Conservation (phyloP, 2,888 invertebrate species). For the Tipula confusa region DNA sequence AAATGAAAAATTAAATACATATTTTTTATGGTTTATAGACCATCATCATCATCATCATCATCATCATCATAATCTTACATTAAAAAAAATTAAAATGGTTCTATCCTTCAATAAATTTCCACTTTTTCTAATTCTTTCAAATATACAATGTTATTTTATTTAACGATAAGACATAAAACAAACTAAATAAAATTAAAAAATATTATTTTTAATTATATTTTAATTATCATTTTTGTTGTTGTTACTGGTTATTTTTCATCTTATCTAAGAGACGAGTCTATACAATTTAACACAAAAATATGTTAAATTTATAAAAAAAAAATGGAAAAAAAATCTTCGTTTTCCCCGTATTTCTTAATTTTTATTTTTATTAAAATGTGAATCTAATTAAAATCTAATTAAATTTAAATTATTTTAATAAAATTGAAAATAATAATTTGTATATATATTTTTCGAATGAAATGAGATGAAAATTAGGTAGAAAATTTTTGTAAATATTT, state of each 20-base stretch:
- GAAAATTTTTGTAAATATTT: not conserved
- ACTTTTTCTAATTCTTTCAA: not conserved
- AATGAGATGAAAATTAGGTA: constrained; percentile 9
- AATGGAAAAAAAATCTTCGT: not conserved
- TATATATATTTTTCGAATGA: not conserved
- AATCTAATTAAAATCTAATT: constrained; percentile 25
- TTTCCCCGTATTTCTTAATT: not conserved
- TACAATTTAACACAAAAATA: not conserved
- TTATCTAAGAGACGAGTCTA: not conserved
- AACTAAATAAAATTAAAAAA: not conserved
- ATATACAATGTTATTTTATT: not conserved
- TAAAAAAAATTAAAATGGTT: not conserved
- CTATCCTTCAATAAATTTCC: not conserved
- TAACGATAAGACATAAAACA: constrained; percentile 20
- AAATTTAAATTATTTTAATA: not conserved
- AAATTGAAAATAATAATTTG: not conserved
- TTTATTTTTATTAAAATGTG: not conserved
- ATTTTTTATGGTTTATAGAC: not conserved
- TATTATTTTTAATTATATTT: constrained; percentile 20
- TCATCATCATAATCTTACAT: not conserved
- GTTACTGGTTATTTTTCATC: too few species aligned
- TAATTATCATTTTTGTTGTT: not conserved
- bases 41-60: not conserved
- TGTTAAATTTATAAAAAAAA: not conserved
- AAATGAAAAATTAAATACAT: not conserved